A percentile compares a stretch with the other conserved stretches of the same genome.
phyloP scores from a whole-genome alignment of 2,797 vertebrate genomes.

The Sebastes cheni region DNA sequence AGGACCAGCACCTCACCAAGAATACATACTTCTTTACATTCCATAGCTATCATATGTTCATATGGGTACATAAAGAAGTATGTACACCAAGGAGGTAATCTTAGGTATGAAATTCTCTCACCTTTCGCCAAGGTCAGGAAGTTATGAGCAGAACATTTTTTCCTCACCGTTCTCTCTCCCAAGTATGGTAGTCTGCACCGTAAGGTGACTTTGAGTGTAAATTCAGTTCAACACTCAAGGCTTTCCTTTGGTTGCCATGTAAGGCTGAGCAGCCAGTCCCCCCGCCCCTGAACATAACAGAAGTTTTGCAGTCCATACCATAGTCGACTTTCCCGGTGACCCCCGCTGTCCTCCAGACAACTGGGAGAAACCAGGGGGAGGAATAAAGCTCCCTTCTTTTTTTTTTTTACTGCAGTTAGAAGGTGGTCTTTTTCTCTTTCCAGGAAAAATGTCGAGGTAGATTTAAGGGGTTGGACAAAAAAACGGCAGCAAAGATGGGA shows the following conservation, averaged over 20 bases:
- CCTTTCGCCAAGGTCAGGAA: slow-evolving; percentile 78
- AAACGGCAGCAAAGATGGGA: slow-evolving; percentile 15
- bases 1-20: slow-evolving; percentile 89
- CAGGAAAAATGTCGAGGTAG: slow-evolving; percentile 36
- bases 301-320: slow-evolving; percentile 79
- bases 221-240: slow-evolving; percentile 80
- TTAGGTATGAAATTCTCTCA: slow-evolving; percentile 70
- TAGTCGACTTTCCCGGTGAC: slow-evolving; percentile 77
- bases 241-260: slow-evolving; percentile 81
- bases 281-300: slow-evolving; percentile 72
- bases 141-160: slow-evolving; percentile 68
- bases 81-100: slow-evolving; percentile 94
- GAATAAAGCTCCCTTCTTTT: slow-evolving; percentile 35
- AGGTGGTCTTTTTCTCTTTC: slow-evolving; percentile 55
- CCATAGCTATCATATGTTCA: slow-evolving; percentile 99
- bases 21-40: slow-evolving; percentile 99
- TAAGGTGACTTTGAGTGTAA: slow-evolving; percentile 86
- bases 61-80: slow-evolving; percentile 99
- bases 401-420: slow-evolving; percentile 43
- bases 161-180: slow-evolving; percentile 69
- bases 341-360: slow-evolving; percentile 80
- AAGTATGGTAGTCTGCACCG: slow-evolving; percentile 79
- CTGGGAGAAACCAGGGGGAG: slow-evolving; percentile 61
- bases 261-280: slow-evolving; percentile 74
- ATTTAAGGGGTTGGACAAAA: slow-evolving; percentile 28